Base-by-base conservation (phyloP, 2,113 vertebrate genomes). In the Phycodurus eques region DNA sequence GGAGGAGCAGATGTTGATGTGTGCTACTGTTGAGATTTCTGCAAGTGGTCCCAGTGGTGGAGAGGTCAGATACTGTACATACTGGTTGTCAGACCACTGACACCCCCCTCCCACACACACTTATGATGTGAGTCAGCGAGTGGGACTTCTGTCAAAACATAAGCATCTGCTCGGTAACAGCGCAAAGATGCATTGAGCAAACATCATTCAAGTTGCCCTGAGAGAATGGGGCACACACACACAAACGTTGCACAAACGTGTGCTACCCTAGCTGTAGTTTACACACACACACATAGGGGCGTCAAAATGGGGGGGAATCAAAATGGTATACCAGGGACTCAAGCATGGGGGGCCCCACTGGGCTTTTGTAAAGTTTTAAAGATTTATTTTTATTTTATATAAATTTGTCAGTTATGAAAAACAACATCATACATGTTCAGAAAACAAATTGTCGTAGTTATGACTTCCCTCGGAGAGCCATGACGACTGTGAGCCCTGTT, bases 71-170 rank as follows among this genome's bases (percentile, higher is more conserved):
- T 65, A 75, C 27, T 27, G 27, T 27, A 27, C 79, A 82, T 78
- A 82, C 77, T 77, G 80, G 83, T 81, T 83, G 82, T 68, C 76
- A 72, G 78, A 85, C 49, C 44, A 61, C 49, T 46, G n/a, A 49
- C 66, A 59, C 39, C 51, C 39, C 51, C 77, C 66, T 57, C 20
- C 27, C 63, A 69, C 73, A 79, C 56, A 63, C 69, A 72, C 27
- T 64, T 76, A 69, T 85, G 83, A 88, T 73, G 78, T 77, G 73
- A 86, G 72, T 67, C 79, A 73, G 78, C 75, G 74, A 77, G 77
- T 80, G 78, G 76, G 82, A 86, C 73, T 75, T 73, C 78, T 89
- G 90, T 91, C 88, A 89, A 88, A 90, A 90, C 87, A 89, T 86
- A 81, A 90, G 80, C 85, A 85, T 82, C 83, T 90, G 88, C 80